Evolutionary conservation across 1,140 invertebrate species (phyloP).

Genomic region (Saccostrea cuccullata): DNA sequence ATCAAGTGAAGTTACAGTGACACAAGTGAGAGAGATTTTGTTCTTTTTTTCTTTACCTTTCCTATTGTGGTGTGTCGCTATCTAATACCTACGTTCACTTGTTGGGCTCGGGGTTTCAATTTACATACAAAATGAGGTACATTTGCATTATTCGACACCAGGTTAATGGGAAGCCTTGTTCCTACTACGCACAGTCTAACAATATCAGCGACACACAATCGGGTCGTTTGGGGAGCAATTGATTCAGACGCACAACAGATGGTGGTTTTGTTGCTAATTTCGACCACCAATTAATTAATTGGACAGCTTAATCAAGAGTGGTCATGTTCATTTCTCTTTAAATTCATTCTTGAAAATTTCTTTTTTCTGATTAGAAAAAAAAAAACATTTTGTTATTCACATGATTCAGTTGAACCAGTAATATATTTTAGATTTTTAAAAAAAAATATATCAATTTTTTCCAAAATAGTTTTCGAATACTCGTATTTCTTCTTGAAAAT

Average conservation of each 20-base stretch:
- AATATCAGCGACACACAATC: not conserved
- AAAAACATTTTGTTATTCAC: not conserved
- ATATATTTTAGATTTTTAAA: not conserved
- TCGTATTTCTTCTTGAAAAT: not conserved
- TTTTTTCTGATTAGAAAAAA: not conserved
- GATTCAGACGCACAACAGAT: constrained; percentile 1
- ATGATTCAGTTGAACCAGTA: not conserved
- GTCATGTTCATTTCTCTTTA: not conserved
- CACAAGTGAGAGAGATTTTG: constrained; percentile 2
- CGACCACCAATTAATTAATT: not conserved
- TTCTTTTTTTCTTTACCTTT: not conserved
- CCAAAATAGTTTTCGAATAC: not conserved
- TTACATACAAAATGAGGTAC: constrained; percentile 34
- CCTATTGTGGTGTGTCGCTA: not conserved
- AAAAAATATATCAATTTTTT: not conserved
- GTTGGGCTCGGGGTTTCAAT: constrained; percentile 28
- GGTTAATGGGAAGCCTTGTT: constrained; percentile 3
- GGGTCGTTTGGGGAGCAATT: constrained; percentile 1
- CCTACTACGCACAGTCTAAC: not conserved
- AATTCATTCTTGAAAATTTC: not conserved
- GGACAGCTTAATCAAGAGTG: not conserved
- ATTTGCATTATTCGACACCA: constrained; percentile 13
- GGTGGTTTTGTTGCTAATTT: not conserved
- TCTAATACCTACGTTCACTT: constrained; percentile 20
- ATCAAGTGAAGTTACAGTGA: not conserved